Percentiles rank a stretch among this genome's conserved stretches.
Conservation (phyloP, 1,140 invertebrate species). For the Patella vulgata region DNA sequence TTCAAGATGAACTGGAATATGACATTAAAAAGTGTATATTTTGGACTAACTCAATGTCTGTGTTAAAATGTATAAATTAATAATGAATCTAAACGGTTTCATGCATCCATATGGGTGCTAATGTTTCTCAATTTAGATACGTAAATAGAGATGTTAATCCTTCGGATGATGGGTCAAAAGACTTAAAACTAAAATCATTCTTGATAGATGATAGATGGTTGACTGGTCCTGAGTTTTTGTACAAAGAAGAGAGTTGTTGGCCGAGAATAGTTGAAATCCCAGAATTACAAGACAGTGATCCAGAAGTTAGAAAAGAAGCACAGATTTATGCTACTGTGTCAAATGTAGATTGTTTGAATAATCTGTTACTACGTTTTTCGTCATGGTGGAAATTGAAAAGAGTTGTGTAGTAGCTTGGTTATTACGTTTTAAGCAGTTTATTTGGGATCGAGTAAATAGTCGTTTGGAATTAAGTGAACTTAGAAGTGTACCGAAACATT, state of each 20-base stretch:
- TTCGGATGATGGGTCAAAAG: constrained; percentile 21
- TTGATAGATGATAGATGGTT: constrained; percentile 5
- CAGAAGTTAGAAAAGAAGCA: constrained; percentile 5
- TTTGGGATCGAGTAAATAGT: no score
- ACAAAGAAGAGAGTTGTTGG: constrained; percentile 5
- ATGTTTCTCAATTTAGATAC: constrained; percentile 22
- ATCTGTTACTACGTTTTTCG: constrained; percentile 12
- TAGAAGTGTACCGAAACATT: no score
- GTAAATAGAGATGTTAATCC: no score
- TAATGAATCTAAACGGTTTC: constrained; percentile 23
- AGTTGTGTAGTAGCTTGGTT: no score
- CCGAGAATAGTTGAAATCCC: neutral
- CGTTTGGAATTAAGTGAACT: no score
- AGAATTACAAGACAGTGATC: neutral
- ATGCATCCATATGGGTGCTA: constrained; percentile 28
- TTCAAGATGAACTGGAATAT: constrained; percentile 16
- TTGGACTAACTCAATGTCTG: constrained; percentile 30
- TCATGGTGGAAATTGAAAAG: no score
- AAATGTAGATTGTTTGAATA: neutral
- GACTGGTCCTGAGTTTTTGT: constrained; percentile 30
- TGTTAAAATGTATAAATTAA: constrained; percentile 22
- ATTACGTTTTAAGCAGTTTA: no score
- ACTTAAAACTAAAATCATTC: constrained; percentile 13
- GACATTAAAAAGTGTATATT: constrained; percentile 2
- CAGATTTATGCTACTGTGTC: neutral